A percentile compares a stretch with the other conserved stretches of the same genome.
phyloP scores from a whole-genome alignment of 2,888 invertebrate genomes.

The Drepana falcataria region DNA sequence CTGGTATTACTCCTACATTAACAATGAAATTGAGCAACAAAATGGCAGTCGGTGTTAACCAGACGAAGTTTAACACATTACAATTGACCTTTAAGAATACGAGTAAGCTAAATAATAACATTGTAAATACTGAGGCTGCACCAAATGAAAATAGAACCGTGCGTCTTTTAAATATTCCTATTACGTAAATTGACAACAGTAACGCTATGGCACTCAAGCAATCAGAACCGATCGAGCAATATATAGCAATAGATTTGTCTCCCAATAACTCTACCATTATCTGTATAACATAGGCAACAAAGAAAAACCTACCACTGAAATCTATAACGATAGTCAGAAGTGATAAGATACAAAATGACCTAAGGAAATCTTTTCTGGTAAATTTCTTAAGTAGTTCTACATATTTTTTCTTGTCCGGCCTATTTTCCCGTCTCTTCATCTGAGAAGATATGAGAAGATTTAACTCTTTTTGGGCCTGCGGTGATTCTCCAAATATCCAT shows the following conservation, averaged over 20 bases:
- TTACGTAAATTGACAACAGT: slow-evolving; percentile 23
- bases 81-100: slow-evolving; percentile 20
- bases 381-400: slow-evolving; percentile 15
- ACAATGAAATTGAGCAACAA: slow-evolving; percentile 27
- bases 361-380: slow-evolving; percentile 29
- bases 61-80: slow-evolving; percentile 10
- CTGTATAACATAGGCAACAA: slow-evolving; percentile 31
- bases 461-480: slow-evolving; percentile 25
- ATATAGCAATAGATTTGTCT: slow-evolving; percentile 27
- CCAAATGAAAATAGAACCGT: slow-evolving; percentile 30
- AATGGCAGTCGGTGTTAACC: slow-evolving; percentile 30
- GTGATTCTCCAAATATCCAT: slow-evolving; percentile 31
- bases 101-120: slow-evolving; percentile 27
- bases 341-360: slow-evolving; percentile 23
- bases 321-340: slow-evolving; percentile 33
- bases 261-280: slow-evolving; percentile 32
- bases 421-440: slow-evolving; percentile 7
- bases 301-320: slow-evolving; percentile 34
- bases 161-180: slow-evolving; percentile 28
- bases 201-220: slow-evolving; percentile 24
- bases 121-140: slow-evolving; percentile 19
- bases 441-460: slow-evolving; percentile 22
- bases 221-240: slow-evolving; percentile 34
- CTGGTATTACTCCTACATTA: slow-evolving; percentile 30
- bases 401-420: background rate